Conservation (phyloP, 2,113 vertebrate species). For the Equus quagga region DNA sequence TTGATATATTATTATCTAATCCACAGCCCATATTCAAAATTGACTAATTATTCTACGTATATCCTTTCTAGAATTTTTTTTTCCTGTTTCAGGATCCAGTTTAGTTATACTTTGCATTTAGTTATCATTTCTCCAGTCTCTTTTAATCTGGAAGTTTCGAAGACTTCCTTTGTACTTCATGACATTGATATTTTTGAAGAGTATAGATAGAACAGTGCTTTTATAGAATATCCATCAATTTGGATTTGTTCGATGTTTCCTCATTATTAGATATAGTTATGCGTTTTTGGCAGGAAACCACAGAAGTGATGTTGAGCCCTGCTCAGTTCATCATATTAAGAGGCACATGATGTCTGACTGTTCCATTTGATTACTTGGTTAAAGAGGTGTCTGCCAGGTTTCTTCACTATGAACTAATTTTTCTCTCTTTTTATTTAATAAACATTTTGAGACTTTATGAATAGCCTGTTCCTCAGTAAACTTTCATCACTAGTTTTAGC, state of each 20-base stretch:
- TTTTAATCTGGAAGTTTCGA: conserved; percentile 28
- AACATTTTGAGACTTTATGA: not conserved
- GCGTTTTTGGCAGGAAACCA: not conserved
- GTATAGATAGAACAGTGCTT: not conserved
- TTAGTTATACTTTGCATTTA: not conserved
- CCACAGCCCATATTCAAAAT: not conserved
- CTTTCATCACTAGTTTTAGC: not conserved
- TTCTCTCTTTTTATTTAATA: conserved; percentile 2
- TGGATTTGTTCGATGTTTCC: conserved; percentile 31
- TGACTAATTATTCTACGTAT: not conserved
- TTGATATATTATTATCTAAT: not conserved
- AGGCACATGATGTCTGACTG: not conserved
- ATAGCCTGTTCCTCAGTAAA: not conserved
- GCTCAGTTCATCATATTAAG: not conserved
- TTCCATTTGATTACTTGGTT: not conserved
- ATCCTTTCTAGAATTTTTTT: not conserved
- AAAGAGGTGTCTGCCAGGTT: conserved; percentile 12
- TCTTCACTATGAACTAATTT: not conserved
- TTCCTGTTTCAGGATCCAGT: not conserved
- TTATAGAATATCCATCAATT: conserved; percentile 21
- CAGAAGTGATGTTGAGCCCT: not conserved
- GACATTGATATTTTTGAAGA: conserved; percentile 27
- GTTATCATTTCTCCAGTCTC: not conserved
- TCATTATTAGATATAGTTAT: conserved; percentile 13
- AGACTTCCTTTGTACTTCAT: conserved; percentile 20